These are phyloP conservation scores for Drosophila arizonae DNA, from an alignment of 1,140 invertebrate species.

Conservation along the genomic window DNA sequence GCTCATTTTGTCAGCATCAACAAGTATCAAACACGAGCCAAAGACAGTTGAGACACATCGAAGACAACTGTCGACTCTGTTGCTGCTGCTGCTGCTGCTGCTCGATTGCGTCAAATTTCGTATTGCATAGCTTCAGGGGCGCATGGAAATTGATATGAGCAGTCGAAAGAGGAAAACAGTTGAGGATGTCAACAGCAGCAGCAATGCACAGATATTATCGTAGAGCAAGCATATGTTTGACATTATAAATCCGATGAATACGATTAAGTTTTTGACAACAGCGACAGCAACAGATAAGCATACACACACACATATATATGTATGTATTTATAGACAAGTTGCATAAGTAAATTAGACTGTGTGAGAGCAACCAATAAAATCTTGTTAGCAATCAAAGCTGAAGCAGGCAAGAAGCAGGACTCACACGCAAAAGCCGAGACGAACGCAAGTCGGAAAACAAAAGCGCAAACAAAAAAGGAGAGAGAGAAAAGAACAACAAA, in stretches of 20 bases:
- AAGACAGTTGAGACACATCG: not conserved
- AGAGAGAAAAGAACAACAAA: conserved; percentile 39
- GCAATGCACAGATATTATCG: not conserved
- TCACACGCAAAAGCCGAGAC: conserved; percentile 18
- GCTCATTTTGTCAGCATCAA: too few species aligned
- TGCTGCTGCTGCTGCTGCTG: conserved; percentile 10
- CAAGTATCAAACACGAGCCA: not conserved
- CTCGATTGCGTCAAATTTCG: conserved; percentile 6
- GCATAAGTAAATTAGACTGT: conserved; percentile 14
- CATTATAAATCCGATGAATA: not conserved
- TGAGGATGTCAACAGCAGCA: not conserved
- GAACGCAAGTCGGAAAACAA: conserved; percentile 35
- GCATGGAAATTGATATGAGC: conserved; percentile 12
- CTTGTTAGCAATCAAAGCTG: conserved; percentile 55
- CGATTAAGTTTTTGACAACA: not conserved
- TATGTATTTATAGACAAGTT: not conserved
- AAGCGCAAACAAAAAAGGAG: conserved; percentile 13
- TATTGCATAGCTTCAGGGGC: conserved; percentile 5
- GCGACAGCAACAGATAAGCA: not conserved
- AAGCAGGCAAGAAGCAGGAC: conserved; percentile 13
- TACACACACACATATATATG: not conserved
- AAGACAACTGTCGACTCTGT: conserved; percentile 1
- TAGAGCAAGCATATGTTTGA: not conserved
- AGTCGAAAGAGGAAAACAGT: conserved; percentile 4
- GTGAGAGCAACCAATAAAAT: conserved; percentile 45